Conservation (phyloP, 2,888 invertebrate species). For the Neria commutata region DNA sequence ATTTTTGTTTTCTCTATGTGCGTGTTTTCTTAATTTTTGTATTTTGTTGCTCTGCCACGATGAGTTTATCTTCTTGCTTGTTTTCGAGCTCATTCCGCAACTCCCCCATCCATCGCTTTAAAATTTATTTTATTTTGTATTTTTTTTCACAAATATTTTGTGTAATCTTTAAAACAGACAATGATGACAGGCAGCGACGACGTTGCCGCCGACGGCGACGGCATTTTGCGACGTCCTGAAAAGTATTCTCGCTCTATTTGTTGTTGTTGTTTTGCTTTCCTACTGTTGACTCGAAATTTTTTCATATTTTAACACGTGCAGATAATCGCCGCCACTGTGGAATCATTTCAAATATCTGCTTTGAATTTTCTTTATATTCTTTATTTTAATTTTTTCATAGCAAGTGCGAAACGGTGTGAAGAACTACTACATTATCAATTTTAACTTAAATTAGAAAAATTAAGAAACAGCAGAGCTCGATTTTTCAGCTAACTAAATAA, state of each 20-base stretch:
- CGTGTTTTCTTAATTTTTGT: background rate
- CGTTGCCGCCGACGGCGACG: conserved; percentile 34
- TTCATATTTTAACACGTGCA: conserved; percentile 7
- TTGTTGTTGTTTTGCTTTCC: conserved; percentile 9
- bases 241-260: background rate
- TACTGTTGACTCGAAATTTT: conserved; percentile 6
- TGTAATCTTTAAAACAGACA: conserved; percentile 56
- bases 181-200: conserved; percentile 53
- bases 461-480: too few species aligned
- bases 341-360: background rate
- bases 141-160: conserved; percentile 48
- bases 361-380: too few species aligned
- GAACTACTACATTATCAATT: too few species aligned
- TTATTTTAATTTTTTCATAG: too few species aligned
- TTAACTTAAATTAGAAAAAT: too few species aligned
- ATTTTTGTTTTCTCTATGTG: conserved; percentile 41
- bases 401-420: too few species aligned
- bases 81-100: background rate
- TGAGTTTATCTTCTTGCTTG: background rate
- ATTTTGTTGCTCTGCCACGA: background rate
- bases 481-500: too few species aligned
- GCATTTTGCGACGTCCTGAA: conserved; percentile 45
- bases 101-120: conserved; percentile 1
- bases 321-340: background rate
- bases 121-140: conserved; percentile 44